Base-by-base conservation (phyloP, 2,797 vertebrate genomes). In the Melanotaenia maccullochi region DNA sequence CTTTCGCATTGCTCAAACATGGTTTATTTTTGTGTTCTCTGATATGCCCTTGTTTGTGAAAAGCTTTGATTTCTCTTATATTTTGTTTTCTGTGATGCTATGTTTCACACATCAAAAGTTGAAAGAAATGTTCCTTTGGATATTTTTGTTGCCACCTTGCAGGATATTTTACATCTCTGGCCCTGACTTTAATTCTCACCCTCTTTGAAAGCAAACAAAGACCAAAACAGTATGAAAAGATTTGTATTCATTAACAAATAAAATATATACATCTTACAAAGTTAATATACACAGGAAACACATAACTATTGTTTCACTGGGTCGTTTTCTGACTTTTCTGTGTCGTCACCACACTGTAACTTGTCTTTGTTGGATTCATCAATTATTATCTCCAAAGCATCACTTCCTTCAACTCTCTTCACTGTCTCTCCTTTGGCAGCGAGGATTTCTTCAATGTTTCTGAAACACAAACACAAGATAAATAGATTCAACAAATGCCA, bases 361-460 rank as follows among this genome's bases (percentile, higher is more conserved):
- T 52, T 6, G 3, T 90, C 73, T 69, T 81, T 79, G 18, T 49
- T 64, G 0, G 84, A 79, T 76, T 93, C 88, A 18, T 96, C 93
- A 32, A 87, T 22, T 16, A 96, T 73, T 42, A 97, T 88, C 70
- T 99, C 96, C 73, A 97, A 55, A 47, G 95, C 93, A 13, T 93
- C 93, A 1, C 94, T 90, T 0, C 93, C 93, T 33, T 89, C 87
- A 42, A 95, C 47, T 22, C 94, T 95, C 79, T 18, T 91, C 79
- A 99, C 97, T 0, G 88, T 89, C 87, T 99, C 97, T 57, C 97
- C 98, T 92, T 92, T 96, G 74, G 96, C 95, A 12, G 96, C 96
- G 30, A 99, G 94, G 87, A 99, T 99, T 86, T 99, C 97, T 86
- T 99, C 97, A 1, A 99, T 94, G 49, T 99, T 99, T 91, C 97